Base-by-base conservation (phyloP, 2,113 vertebrate species). In the Dolichallabes microphthalmus region DNA sequence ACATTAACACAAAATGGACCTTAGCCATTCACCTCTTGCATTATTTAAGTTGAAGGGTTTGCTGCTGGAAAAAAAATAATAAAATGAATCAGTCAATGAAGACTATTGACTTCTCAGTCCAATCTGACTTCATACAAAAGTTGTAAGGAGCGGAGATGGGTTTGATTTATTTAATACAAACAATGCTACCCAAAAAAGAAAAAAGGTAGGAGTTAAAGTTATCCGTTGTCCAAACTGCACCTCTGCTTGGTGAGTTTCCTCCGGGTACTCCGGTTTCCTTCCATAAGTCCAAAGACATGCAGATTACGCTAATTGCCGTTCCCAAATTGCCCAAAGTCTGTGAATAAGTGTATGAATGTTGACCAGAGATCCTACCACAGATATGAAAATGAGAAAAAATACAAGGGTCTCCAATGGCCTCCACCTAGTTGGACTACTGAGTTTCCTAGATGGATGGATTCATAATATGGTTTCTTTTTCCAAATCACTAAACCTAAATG, bases 1-100 rank as follows among this genome's bases (percentile, higher is more conserved):
- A 88, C 90, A 90, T 83, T 88, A 86, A 86, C 78, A 89, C 77
- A 87, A 82, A 90, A 89, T 25, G 58, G 25, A 66, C 87, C 82
- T 79, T 75, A 86, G 76, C 84, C 76, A 50, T 81, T 84, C 85
- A 81, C 80, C 74, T 82, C 74, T 61, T 84, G 86, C 84, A 90
- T 87, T 88, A 90, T 84, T 87, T 84, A 68, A 75, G 82, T 82
- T 82, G 85, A 88, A 88, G n/a, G 32, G 32, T 22, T 66, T 52
- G 27, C 55, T 73, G 50, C 63, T 75, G 45, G 22, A 76, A 57
- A 57, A 57, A 57, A 57, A 57, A 71, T 3, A 32, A 39, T n/a
- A 75, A n/a, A 69, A 30, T 39, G 58, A 19, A 88, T 68, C 71
- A 78, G 84, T 76, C 53, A 58, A 32, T 32, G 35, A 82, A 78